Percentiles rank a stretch among this genome's conserved stretches.
These are phyloP conservation scores for Flexamia atlantica DNA, from an alignment of 2,888 invertebrate genomes.

Conservation along the genomic window DNA sequence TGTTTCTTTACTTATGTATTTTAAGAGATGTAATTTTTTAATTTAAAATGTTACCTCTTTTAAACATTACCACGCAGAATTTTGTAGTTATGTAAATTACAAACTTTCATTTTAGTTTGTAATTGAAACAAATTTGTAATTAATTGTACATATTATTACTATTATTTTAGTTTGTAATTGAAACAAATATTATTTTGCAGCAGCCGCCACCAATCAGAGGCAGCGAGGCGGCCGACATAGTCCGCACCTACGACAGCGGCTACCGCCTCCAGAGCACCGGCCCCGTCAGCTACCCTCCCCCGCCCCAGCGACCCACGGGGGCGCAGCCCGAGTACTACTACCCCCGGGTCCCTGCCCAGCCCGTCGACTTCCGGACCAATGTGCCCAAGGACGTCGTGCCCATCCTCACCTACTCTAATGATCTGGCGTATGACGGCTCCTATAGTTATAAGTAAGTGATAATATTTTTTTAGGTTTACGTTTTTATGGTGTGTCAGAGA, in stretches of 20 bases:
- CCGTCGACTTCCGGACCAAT: slow-evolving; percentile 20
- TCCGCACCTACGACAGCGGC: slow-evolving; percentile 31
- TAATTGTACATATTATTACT: too few species aligned
- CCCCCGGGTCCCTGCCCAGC: background rate
- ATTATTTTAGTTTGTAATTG: too few species aligned
- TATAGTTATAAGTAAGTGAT: slow-evolving; percentile 69
- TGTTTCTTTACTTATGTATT: too few species aligned
- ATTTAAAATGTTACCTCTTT: too few species aligned
- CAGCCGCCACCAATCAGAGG: slow-evolving; percentile 28
- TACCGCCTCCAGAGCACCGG: slow-evolving; percentile 58
- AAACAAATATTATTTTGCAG: too few species aligned
- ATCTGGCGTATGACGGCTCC: slow-evolving; percentile 68
- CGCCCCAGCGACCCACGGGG: background rate
- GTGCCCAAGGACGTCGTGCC: slow-evolving; percentile 60
- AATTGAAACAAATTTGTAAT: too few species aligned
- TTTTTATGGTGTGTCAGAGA: too few species aligned
- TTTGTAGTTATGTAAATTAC: too few species aligned
- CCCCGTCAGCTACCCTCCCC: background rate
- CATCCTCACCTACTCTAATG: slow-evolving; percentile 66
- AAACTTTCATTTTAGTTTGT: too few species aligned
- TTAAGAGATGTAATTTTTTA: too few species aligned
- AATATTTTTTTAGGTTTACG: too few species aligned
- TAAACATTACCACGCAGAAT: too few species aligned
- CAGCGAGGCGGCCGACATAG: slow-evolving; percentile 18
- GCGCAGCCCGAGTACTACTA: background rate